phyloP scores from a whole-genome alignment of 2,888 invertebrate species.

The Thereva nobilitata region DNA sequence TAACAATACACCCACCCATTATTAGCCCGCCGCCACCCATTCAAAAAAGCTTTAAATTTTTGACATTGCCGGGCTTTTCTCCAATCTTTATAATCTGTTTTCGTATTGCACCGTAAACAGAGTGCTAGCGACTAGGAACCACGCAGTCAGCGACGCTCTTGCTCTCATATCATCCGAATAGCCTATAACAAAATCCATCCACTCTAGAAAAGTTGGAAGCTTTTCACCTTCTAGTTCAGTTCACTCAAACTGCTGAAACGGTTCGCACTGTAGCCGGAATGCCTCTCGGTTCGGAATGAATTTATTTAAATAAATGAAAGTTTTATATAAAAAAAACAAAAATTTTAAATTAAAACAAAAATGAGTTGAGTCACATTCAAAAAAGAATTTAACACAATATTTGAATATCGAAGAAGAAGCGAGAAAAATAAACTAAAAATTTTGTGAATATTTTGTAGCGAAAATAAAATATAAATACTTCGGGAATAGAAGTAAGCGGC shows the following conservation, averaged over 20 bases:
- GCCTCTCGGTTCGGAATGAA: slow-evolving; percentile 1
- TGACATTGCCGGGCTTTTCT: no score
- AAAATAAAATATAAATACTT: no score
- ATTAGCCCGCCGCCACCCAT: no score
- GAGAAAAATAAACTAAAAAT: neutral
- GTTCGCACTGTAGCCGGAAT: slow-evolving; percentile 15
- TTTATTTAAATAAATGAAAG: slow-evolving; percentile 13
- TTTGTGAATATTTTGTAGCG: no score
- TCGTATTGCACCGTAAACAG: no score
- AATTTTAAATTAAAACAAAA: no score
- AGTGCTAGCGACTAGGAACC: no score
- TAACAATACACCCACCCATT: no score
- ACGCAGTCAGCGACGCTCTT: neutral
- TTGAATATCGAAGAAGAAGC: neutral
- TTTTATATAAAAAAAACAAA: neutral
- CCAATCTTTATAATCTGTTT: no score
- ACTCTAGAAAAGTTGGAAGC: slow-evolving; percentile 13
- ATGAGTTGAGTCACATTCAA: no score
- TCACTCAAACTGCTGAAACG: slow-evolving; percentile 20
- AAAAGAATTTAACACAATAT: neutral
- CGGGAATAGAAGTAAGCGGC: no score
- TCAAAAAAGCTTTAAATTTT: no score
- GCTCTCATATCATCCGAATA: slow-evolving; percentile 2
- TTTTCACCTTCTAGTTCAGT: slow-evolving; percentile 24
- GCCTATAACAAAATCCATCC: neutral